These are phyloP conservation scores for Syrphus vitripennis DNA, from an alignment of 2,888 invertebrate genomes.

Conservation along the genomic window DNA sequence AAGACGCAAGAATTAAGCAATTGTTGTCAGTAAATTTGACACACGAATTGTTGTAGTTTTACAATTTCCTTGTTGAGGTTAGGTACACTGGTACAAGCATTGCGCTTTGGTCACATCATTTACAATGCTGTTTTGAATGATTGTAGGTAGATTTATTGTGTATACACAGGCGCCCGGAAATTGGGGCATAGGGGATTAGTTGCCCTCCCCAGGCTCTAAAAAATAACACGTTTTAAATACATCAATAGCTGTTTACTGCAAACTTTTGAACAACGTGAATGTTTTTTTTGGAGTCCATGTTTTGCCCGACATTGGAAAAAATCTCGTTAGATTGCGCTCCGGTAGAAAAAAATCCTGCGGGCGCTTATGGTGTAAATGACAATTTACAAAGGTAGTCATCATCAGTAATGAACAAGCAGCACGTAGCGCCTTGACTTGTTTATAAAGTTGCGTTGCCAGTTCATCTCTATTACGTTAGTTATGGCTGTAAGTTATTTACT, in stretches of 20 bases:
- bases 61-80: slow-evolving; percentile 6
- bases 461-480: background rate
- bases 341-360: no score
- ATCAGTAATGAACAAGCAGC: background rate
- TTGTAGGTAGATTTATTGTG: no score
- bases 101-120: background rate
- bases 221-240: no score
- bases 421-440: slow-evolving; percentile 12
- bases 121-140: slow-evolving; percentile 8
- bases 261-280: no score
- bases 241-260: no score
- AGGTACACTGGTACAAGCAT: background rate
- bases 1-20: slow-evolving; percentile 1
- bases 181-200: no score
- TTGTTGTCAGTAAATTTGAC: background rate
- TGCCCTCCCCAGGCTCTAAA: no score
- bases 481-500: slow-evolving; percentile 23
- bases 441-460: slow-evolving; percentile 22
- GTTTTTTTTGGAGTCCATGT: no score
- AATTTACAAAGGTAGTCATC: background rate
- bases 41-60: background rate
- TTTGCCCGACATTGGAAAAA: no score
- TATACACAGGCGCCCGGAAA: no score
- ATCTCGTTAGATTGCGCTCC: no score
- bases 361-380: background rate